phyloP scores from a whole-genome alignment of 2,888 invertebrate genomes.

The Agonum fuliginosum region DNA sequence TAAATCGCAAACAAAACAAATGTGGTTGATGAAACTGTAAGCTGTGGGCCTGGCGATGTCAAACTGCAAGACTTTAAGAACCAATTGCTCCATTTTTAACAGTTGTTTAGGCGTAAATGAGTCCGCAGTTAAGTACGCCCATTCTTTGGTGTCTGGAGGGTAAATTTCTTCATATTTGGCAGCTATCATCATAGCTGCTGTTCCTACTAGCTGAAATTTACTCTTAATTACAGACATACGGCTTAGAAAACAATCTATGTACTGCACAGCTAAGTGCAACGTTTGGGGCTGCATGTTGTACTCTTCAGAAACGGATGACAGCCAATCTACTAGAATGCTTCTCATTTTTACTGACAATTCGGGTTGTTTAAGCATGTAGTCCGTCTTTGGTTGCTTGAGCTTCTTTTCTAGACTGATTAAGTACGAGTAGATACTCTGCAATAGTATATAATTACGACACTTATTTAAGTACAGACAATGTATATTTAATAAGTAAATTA shows the following conservation, averaged over 20 bases:
- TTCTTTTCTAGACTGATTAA: constrained; percentile 65
- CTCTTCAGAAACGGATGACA: constrained; percentile 69
- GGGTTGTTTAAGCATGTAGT: constrained; percentile 69
- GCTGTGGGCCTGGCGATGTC: constrained; percentile 69
- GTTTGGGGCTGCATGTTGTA: constrained; percentile 69
- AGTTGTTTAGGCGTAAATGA: constrained; percentile 68
- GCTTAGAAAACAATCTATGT: constrained; percentile 69
- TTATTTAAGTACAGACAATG: too few relatives aligned
- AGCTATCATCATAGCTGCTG: constrained; percentile 70
- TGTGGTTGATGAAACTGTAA: constrained; percentile 67
- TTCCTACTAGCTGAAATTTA: constrained; percentile 67
- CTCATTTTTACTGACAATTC: constrained; percentile 68
- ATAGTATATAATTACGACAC: too few relatives aligned
- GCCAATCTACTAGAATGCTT: constrained; percentile 70
- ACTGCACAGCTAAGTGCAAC: constrained; percentile 69
- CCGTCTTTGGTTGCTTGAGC: constrained; percentile 65
- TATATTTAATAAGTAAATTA: too few relatives aligned
- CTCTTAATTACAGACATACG: constrained; percentile 69
- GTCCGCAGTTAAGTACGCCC: constrained; percentile 69
- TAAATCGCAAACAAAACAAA: constrained; percentile 66
- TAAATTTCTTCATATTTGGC: constrained; percentile 71
- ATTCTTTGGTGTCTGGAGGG: constrained; percentile 69
- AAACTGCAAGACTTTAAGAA: constrained; percentile 69
- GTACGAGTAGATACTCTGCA: constrained; percentile 67
- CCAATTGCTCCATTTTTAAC: constrained; percentile 69